Conservation (phyloP, 2,113 vertebrate genomes). For the pig (Sus scrofa) region T2T-Sscrofa CM000817.6:62488501-62489000, state of each 20-base stretch:
- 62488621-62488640: not conserved
- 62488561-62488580: not conserved
- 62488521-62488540: not conserved
- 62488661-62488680: not conserved
- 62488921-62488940: too few relatives aligned
- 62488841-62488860: not conserved
- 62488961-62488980: not conserved
- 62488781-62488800: not conserved
- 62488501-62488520: not conserved
- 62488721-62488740: not conserved
- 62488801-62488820: not conserved
- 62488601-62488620: not conserved
- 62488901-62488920: not conserved
- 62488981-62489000: not conserved
- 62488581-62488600: not conserved
- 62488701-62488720: not conserved
- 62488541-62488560: not conserved
- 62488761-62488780: not conserved
- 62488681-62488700: not conserved
- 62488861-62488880: not conserved
- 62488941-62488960: accelerated
- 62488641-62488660: not conserved
- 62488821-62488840: not conserved
- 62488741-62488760: not conserved
- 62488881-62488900: too few relatives aligned